These are phyloP conservation scores for Ciconia nigra DNA, from an alignment of 2,797 vertebrate species.

Conservation along the genomic window DNA sequence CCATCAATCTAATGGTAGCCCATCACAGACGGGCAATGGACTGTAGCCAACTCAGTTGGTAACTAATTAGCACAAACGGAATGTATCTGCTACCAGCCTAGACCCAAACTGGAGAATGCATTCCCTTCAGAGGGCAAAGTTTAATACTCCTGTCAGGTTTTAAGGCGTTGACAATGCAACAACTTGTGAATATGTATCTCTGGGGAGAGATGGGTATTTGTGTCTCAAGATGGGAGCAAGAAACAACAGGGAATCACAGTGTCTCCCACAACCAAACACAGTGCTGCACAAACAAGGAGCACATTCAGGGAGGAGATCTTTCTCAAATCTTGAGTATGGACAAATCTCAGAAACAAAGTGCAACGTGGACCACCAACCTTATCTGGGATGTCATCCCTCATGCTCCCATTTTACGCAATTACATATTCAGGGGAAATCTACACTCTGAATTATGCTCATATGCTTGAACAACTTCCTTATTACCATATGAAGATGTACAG, in stretches of 20 bases:
- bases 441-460: background rate
- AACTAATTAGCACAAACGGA: background rate
- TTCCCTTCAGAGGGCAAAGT: background rate
- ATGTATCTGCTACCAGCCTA: background rate
- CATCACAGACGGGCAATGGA: background rate
- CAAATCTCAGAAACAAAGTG: background rate
- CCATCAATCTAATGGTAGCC: background rate
- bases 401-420: background rate
- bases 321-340: background rate
- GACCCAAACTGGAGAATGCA: background rate
- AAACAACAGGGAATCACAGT: background rate
- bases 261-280: background rate
- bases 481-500: background rate
- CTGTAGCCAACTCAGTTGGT: background rate
- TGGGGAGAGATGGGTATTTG: background rate
- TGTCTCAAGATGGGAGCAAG: background rate
- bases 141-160: background rate
- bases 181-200: background rate
- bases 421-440: background rate
- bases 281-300: background rate
- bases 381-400: background rate
- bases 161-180: background rate
- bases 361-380: background rate
- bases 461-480: constrained; percentile 23
- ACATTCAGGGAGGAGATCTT: background rate